Base-by-base conservation (phyloP, 1,140 invertebrate genomes). In the Pissodes strobi region DNA sequence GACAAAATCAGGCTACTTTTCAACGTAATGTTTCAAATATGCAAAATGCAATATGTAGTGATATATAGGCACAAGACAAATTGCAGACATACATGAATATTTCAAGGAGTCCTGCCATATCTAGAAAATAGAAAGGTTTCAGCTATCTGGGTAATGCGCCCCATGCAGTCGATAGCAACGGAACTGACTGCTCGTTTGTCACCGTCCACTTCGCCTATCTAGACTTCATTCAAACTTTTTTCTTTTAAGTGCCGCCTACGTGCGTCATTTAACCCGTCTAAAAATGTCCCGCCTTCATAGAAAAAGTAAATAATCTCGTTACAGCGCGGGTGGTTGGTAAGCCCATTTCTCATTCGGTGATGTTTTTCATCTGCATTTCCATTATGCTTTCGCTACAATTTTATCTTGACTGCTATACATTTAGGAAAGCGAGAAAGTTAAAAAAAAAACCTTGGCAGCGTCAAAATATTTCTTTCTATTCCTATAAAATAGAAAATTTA, bases 261-360 rank as follows among this genome's bases (percentile, higher is more conserved):
- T 52, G 49, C 49, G 49, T 37, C 49, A 52, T 52, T 52, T 52
- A 52, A 52, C 49, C 49, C 23, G 22, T 18, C 21, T 49, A 22
- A 49, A 23, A 49, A 22, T 49, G 46, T 49, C 49, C 27, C 15
- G 27, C 25, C 49, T 34, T 52, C 34, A 52, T 52, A 27, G 49
- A 52, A 52, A 52, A 52, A 34, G 49, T 52, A 52, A 52, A 52
- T 52, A 52, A 52, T 34, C 49, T 52, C 25, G 49, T 52, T 52
- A 22, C 46, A 49, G 18, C 49, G 49, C 49, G 5, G n/a, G 49
- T 15, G 18, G 46, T 49, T 23, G 46, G 30, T 12, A 27, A 12
- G 22, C 23, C 23, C 49, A 52, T 52, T 52, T 52, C 49, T 52
- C 49, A 52, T 52, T 30, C 9, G 46, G 23, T 6, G 49, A 37